Conservation (phyloP, 2,797 vertebrate species). For the Atherinosoma microstoma region DNA sequence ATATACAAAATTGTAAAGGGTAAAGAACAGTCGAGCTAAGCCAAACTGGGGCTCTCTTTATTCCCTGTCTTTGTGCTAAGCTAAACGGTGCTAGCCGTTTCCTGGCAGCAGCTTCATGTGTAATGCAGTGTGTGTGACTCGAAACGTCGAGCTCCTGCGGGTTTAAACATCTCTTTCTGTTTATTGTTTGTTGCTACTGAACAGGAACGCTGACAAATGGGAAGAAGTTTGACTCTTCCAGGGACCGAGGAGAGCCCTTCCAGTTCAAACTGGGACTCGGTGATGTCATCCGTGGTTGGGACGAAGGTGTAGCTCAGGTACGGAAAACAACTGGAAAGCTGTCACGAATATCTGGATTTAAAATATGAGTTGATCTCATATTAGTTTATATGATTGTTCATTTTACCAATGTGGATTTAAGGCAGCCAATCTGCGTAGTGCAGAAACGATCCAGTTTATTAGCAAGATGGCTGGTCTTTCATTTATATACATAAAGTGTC, state of each 20-base stretch:
- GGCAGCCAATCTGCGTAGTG: not conserved
- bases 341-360: not conserved
- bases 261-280: constrained; percentile 86
- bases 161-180: not conserved
- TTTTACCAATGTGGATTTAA: not conserved
- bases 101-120: constrained; percentile 1
- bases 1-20: accelerated
- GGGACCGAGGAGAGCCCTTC: constrained; percentile 88
- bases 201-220: constrained; percentile 90
- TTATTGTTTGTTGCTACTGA: not conserved
- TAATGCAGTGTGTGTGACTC: not conserved
- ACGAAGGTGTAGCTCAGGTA: constrained; percentile 91
- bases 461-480: not conserved
- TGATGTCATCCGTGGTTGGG: constrained; percentile 92
- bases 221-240: constrained; percentile 91
- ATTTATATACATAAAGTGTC: not conserved
- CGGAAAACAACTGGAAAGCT: not conserved
- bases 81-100: not conserved
- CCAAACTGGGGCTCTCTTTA: not conserved
- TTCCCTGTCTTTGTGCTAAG: not conserved
- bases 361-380: not conserved
- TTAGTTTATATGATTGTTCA: not conserved
- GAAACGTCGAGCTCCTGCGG: not conserved
- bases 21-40: accelerated
- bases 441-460: not conserved